Conservation (phyloP, 1,140 invertebrate genomes). For the Dendroctonus ponderosae region DNA sequence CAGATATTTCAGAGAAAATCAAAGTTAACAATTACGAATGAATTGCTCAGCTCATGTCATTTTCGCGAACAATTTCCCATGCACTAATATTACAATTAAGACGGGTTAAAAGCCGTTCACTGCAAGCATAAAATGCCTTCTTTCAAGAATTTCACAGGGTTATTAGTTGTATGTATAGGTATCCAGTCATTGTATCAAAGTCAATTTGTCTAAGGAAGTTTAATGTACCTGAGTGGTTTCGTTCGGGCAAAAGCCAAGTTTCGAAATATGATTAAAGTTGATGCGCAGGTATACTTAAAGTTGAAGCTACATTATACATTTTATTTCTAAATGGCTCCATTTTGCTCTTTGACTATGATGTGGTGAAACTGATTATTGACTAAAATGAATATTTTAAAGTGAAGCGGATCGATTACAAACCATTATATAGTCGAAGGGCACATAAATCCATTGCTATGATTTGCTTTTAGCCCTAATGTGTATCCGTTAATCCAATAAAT, state of each 20-base stretch:
- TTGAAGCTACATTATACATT: slow-evolving; percentile 13
- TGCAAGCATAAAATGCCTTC: slow-evolving; percentile 9
- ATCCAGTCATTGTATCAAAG: slow-evolving; percentile 23
- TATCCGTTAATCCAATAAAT: too few species aligned
- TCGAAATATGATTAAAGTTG: slow-evolving; percentile 26
- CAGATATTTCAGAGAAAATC: too few species aligned
- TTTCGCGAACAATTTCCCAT: too few species aligned
- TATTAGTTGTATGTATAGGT: slow-evolving; percentile 22
- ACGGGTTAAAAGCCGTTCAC: slow-evolving; percentile 16
- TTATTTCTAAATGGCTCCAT: background rate
- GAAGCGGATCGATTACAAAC: too few species aligned
- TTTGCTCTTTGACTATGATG: too few species aligned
- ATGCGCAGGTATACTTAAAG: slow-evolving; percentile 13
- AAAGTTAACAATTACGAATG: too few species aligned
- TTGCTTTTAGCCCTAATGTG: too few species aligned
- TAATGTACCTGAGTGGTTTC: slow-evolving; percentile 16
- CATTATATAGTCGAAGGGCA: too few species aligned
- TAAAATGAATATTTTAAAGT: too few species aligned
- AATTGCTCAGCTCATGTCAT: too few species aligned
- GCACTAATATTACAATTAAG: slow-evolving; percentile 15
- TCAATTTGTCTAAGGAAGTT: slow-evolving; percentile 16
- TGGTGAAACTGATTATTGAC: too few species aligned
- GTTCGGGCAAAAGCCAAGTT: slow-evolving; percentile 20
- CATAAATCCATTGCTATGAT: too few species aligned
- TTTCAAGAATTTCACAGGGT: slow-evolving; percentile 12